Conservation (phyloP, 1,140 invertebrate species). For the Lethrus apterus region DNA sequence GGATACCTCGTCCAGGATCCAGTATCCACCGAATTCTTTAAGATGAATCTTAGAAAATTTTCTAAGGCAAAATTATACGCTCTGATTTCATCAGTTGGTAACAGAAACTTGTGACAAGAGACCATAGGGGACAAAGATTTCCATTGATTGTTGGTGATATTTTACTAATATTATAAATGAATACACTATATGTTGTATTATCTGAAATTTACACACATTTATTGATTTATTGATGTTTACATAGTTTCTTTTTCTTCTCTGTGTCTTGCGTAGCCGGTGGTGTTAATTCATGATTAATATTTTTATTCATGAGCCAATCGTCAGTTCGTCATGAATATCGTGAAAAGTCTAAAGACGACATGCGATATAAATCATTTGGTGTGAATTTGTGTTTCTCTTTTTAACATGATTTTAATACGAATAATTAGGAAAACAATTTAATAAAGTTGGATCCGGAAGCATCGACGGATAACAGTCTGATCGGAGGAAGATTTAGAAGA, state of each 20-base stretch:
- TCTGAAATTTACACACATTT: too few species aligned
- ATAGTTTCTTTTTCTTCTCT: constrained; percentile 1
- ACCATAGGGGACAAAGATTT: too few species aligned
- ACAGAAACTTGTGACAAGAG: too few species aligned
- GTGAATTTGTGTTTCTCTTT: constrained; percentile 1
- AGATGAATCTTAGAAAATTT: too few species aligned
- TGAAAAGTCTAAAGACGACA: constrained; percentile 12
- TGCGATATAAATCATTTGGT: constrained; percentile 4
- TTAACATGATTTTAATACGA: neutral
- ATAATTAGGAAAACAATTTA: constrained; percentile 6
- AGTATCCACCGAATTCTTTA: too few species aligned
- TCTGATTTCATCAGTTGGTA: too few species aligned
- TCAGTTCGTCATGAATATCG: constrained; percentile 7
- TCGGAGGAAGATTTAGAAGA: neutral
- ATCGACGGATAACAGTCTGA: constrained; percentile 1
- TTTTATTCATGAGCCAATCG: neutral
- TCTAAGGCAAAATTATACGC: too few species aligned
- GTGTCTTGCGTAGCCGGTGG: neutral
- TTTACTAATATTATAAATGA: neutral
- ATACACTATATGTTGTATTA: too few species aligned
- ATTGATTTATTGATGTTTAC: too few species aligned
- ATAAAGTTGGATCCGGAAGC: constrained; percentile 2
- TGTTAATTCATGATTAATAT: neutral
- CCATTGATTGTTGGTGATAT: neutral
- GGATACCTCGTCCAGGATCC: too few species aligned